phyloP scores from a whole-genome alignment of 1,140 invertebrate species.

The Archegozetes longisetosus region DNA sequence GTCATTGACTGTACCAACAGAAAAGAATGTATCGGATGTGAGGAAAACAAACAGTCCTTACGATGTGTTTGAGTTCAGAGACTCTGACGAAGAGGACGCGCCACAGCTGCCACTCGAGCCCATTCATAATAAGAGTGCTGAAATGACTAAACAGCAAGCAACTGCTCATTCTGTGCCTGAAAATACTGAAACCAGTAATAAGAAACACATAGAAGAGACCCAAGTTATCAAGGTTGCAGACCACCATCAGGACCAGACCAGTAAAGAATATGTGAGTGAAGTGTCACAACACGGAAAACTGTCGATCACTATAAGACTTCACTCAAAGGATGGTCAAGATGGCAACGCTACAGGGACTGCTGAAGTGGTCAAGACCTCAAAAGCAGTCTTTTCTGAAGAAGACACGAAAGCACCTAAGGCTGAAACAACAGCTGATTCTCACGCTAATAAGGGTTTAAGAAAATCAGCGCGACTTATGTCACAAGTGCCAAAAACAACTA shows the following conservation, averaged over 20 bases:
- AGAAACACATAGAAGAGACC: not conserved
- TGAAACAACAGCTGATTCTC: not conserved
- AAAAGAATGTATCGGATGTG: not conserved
- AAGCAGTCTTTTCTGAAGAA: conserved; percentile 19
- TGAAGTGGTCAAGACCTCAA: conserved; percentile 22
- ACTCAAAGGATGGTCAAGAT: conserved; percentile 20
- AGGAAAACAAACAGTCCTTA: conserved; percentile 15
- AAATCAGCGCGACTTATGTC: conserved; percentile 47
- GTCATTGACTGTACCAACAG: not conserved
- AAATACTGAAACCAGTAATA: not conserved
- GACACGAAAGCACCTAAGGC: not conserved
- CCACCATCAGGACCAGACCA: not conserved
- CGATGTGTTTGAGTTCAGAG: conserved; percentile 24
- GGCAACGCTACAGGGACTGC: conserved; percentile 13
- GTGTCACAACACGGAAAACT: conserved; percentile 19
- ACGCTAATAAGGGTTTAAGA: conserved; percentile 26
- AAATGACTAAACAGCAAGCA: not conserved
- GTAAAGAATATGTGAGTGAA: conserved; percentile 22
- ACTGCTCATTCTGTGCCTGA: conserved; percentile 1
- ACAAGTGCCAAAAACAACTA: conserved; percentile 35
- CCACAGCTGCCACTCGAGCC: not conserved
- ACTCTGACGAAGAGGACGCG: conserved; percentile 21
- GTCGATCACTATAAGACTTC: conserved; percentile 22
- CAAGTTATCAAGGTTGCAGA: not conserved
- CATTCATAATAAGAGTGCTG: not conserved